Percentiles rank a stretch among this genome's conserved stretches.
Evolutionary conservation across 2,888 invertebrate genomes (phyloP).

Genomic region (Frankliniella intonsa): DNA sequence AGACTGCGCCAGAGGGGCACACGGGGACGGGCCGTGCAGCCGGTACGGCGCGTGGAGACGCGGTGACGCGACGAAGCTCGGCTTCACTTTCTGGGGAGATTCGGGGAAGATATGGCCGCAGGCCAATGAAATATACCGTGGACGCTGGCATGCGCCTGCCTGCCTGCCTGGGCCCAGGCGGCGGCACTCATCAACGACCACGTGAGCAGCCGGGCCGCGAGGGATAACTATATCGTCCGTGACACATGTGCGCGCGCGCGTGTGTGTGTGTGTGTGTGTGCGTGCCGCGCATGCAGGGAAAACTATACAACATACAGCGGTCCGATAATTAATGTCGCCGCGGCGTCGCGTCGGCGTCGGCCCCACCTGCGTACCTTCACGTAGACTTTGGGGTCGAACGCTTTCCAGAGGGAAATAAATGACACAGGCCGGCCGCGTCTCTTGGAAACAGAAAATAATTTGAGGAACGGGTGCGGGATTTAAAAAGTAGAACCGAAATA

Average conservation of each 20-base stretch:
- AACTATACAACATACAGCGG: background rate
- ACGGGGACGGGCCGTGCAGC: too few species aligned
- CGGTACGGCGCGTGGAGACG: too few species aligned
- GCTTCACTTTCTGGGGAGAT: slow-evolving; percentile 21
- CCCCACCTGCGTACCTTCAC: too few species aligned
- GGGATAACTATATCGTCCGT: slow-evolving; percentile 11
- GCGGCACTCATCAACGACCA: slow-evolving; percentile 13
- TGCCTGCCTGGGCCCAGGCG: too few species aligned
- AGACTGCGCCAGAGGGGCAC: background rate
- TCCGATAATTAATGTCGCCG: background rate
- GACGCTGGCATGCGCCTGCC: too few species aligned
- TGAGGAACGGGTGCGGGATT: too few species aligned
- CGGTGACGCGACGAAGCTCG: background rate
- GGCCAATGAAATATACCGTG: slow-evolving; percentile 1
- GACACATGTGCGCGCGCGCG: background rate
- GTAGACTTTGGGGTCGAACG: background rate
- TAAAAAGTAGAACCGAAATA: too few species aligned
- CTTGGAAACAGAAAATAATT: background rate
- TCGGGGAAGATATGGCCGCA: slow-evolving; percentile 2
- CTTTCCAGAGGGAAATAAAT: background rate
- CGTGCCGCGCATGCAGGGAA: background rate
- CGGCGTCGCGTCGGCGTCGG: background rate
- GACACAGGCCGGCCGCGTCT: background rate
- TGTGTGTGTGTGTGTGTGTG: background rate
- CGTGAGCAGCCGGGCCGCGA: background rate